phyloP scores from a whole-genome alignment of 2,113 vertebrate species.

The Nycticorax nycticorax region DNA sequence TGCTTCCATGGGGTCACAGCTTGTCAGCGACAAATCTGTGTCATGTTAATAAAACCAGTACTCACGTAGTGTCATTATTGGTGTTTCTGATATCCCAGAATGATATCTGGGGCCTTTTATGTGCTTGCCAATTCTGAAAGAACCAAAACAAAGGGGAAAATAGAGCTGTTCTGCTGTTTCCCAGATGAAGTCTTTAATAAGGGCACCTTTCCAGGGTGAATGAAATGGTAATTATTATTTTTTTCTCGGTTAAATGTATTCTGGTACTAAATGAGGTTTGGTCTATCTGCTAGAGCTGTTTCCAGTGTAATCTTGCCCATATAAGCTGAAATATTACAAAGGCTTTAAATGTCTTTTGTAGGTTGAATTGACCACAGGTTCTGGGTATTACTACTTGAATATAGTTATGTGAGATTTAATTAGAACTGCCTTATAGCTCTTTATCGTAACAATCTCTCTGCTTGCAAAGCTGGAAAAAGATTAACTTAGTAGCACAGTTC shows the following conservation, averaged over 20 bases:
- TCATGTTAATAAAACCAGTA: neutral
- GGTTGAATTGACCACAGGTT: neutral
- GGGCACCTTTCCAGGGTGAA: neutral
- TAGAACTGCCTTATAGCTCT: constrained; percentile 16
- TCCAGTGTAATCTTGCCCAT: neutral
- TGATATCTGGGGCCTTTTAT: neutral
- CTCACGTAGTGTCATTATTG: neutral
- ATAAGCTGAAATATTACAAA: neutral
- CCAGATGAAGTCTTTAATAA: neutral
- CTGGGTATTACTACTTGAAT: neutral
- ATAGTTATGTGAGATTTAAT: constrained; percentile 25
- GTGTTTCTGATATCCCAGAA: neutral
- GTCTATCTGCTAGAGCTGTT: neutral
- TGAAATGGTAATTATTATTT: neutral
- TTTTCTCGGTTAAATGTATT: neutral
- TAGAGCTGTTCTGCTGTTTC: neutral
- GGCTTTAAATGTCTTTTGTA: neutral
- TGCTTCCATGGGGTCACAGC: neutral
- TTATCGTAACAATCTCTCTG: constrained; percentile 43
- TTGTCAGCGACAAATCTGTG: neutral
- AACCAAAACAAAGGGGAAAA: neutral
- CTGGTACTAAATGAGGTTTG: neutral
- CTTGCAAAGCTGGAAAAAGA: neutral
- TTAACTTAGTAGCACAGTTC: constrained; percentile 29
- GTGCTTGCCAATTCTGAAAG: neutral